Conservation (phyloP, 2,113 vertebrate species). For the Henicopernis longicauda region DNA sequence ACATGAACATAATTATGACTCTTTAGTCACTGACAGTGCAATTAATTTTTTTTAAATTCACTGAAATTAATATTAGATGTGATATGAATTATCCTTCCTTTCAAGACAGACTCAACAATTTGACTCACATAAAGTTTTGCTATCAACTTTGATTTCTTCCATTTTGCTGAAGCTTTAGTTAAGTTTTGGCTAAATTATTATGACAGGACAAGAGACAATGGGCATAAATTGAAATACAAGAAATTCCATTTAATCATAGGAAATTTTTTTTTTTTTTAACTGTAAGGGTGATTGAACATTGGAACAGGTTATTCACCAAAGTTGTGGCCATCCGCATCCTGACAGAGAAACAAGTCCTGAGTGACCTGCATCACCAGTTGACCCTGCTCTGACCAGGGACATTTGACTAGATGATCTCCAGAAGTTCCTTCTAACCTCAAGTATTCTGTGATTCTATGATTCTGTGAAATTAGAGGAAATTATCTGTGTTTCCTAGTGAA, state of each 20-base stretch:
- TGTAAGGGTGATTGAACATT: not conserved
- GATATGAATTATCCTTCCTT: not conserved
- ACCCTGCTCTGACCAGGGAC: not conserved
- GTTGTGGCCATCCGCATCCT: not conserved
- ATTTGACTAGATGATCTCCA: not conserved
- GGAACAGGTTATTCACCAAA: not conserved
- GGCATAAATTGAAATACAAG: not conserved
- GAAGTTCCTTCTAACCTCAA: not conserved
- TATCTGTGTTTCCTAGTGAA: not conserved
- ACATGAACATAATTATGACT: not conserved
- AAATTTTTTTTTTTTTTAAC: not conserved
- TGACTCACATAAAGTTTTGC: not conserved
- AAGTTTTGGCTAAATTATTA: not conserved
- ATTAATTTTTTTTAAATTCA: not conserved
- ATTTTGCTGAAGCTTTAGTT: not conserved
- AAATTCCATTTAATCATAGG: not conserved
- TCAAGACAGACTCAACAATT: not conserved
- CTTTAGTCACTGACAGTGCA: not conserved
- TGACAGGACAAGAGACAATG: not conserved
- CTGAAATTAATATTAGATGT: not conserved
- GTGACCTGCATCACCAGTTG: not conserved
- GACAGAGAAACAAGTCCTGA: not conserved
- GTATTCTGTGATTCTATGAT: not conserved
- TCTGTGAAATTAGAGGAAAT: not conserved
- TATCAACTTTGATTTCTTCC: not conserved